Base-by-base conservation (phyloP, 2,113 vertebrate genomes). In the Menura novaehollandiae region DNA sequence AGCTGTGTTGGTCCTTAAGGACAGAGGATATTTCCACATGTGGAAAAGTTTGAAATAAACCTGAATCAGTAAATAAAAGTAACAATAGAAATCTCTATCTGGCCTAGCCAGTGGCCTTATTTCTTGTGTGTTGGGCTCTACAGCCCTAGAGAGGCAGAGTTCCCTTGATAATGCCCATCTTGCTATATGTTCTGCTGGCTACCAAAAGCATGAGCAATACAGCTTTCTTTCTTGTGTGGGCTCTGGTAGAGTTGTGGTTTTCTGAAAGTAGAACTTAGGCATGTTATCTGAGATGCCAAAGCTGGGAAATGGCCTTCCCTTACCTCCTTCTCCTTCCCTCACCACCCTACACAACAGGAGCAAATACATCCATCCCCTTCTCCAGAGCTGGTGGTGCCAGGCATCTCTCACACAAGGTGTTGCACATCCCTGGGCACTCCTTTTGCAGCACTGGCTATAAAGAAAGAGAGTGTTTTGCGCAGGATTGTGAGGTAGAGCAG, bases 321-420 rank as follows among this genome's bases (percentile, higher is more conserved):
- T 51, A 10, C 24, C 53, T 56, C 30, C 26, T 85, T 11, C 41
- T 53, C 17, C 26, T 68, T 41, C 63, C 20, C 23, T 37, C 18
- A 7, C 15, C n/a, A 3, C 67, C 53, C 39, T 33, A 22, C 20
- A 19, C 26, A 39, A 26, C 23, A 39, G 63, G 22, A 66, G 26
- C 21, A 17, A 14, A 43, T 23, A 9, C 39, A 22, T 19, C 52
- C 47, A 8, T 52, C 77, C 67, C 26, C 26, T 63, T 37, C 32
- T 12, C 0, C 0, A 44, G 39, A 43, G 85, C 2, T 44, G 43
- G 27, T 4, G 4, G 33, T 62, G n/a, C 43, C 43, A 41, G n/a
- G 20, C 2, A 1, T 55, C 66, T 41, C 47, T 63, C 12, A 15
- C 32, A 22, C 28, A 3, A 56, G 43, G 22, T 3, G 2, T 55